Evolutionary conservation across 2,888 invertebrate genomes (phyloP), one percentile per base, ranked within the genome.

Genomic region (Volucella bombylans): DNA sequence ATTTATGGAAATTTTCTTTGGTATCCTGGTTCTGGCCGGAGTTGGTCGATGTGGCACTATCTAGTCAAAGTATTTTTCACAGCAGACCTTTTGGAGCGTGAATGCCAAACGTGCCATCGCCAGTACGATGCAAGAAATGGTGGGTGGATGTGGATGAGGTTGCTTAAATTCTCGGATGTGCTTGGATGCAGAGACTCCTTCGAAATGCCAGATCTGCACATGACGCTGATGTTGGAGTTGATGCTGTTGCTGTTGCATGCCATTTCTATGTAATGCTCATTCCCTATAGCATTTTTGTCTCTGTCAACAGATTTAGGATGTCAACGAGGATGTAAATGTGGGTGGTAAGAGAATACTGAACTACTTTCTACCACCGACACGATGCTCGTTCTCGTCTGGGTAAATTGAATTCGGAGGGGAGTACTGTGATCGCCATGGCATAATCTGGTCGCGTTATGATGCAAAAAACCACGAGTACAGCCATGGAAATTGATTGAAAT

Each of bases 1-100:
- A 83, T 83, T 83, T 83, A 83, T 83, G 82, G 78, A 83, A 83
- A 83, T 79, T 67, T 71, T 57, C 54, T 74, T 80, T 64, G 31
- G 54, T 57, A 68, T 73, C 67, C 57, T 62, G 4, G 14, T 18
- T 49, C 6, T 31, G 31, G 6, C 31, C 31, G 31, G 6, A 31
- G 61, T 54, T 61, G 18, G 31, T 31, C 31, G 31, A 31, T 54
- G 41, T 61, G 47, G 41, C 49, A 41, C 74, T 64, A 64, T n/a
- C 18, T 38, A 39, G 55, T 49, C 55, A 49, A 57, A 76, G 57
- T 55, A 43, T 38, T 15, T 18, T 15, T 41, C 18, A 39, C 14
- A 23, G 23, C 4, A 54, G 54, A 8, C 62, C 57, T 61, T 12
- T 45, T 45, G 1, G 6, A 52, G 45, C 57, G 38, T 43, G 57